Evolutionary conservation across 2,113 vertebrate species (phyloP).

Genomic region (Cyphomyrus plagiostoma): DNA sequence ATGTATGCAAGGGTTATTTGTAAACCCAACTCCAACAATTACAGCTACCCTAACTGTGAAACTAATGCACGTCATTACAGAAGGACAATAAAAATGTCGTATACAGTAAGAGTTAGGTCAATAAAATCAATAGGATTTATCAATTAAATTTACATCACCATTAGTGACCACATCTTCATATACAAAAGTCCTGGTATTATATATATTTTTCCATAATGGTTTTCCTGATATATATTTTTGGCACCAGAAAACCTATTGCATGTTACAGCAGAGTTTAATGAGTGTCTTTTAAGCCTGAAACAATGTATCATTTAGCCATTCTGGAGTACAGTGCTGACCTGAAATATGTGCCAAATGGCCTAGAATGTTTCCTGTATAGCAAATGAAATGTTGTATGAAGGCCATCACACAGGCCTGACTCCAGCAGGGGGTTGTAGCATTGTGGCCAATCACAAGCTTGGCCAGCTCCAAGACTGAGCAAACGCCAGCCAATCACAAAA

Average conservation of each 20-base stretch:
- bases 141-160: background rate
- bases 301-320: background rate
- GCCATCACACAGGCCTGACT: background rate
- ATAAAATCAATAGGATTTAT: background rate
- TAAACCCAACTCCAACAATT: background rate
- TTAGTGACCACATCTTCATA: background rate
- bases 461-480: background rate
- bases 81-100: background rate
- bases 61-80: background rate
- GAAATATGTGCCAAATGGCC: conserved; percentile 24
- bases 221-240: background rate
- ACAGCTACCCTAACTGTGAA: background rate
- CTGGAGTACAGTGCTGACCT: conserved; percentile 40
- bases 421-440: background rate
- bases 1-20: background rate
- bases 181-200: background rate
- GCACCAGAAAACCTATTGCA: background rate
- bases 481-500: background rate
- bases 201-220: background rate
- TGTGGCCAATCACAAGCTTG: background rate
- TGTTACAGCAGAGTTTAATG: conserved; percentile 31
- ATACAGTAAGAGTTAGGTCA: background rate
- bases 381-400: conserved; percentile 9
- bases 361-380: conserved; percentile 8
- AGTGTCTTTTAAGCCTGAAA: conserved; percentile 32